A percentile compares a stretch with the other conserved stretches of the same genome.
Conservation (phyloP, 2,113 vertebrate genomes). For the Picathartes gymnocephalus region DNA sequence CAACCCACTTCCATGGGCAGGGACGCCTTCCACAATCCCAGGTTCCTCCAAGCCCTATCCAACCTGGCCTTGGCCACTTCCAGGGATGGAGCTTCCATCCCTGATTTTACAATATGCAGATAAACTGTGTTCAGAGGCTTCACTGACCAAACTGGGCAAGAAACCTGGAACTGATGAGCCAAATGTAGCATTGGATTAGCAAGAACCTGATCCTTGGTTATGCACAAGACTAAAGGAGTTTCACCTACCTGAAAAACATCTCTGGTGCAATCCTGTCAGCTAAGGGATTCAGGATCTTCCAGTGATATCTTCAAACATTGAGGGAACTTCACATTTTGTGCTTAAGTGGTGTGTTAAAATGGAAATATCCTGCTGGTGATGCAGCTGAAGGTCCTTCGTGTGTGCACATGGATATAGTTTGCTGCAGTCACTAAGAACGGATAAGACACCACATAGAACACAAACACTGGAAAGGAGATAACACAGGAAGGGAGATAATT, state of each 20-base stretch:
- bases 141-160: background rate
- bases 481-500: background rate
- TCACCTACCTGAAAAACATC: background rate
- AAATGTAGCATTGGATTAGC: background rate
- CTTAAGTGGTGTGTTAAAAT: background rate
- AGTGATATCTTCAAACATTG: background rate
- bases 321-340: accelerated
- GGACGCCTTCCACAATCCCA: background rate
- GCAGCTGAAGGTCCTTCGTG: background rate
- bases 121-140: background rate
- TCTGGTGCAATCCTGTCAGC: background rate
- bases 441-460: background rate
- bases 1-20: background rate
- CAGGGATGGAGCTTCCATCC: background rate
- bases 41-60: background rate
- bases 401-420: background rate
- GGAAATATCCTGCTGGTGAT: background rate
- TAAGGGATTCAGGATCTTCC: background rate
- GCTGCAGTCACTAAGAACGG: background rate
- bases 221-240: background rate
- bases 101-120: background rate
- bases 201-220: background rate
- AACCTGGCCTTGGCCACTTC: background rate
- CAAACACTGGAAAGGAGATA: background rate
- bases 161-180: background rate